Evolutionary conservation across 2,888 invertebrate species (phyloP).

Genomic region (Lasioglossum marginatum): DNA sequence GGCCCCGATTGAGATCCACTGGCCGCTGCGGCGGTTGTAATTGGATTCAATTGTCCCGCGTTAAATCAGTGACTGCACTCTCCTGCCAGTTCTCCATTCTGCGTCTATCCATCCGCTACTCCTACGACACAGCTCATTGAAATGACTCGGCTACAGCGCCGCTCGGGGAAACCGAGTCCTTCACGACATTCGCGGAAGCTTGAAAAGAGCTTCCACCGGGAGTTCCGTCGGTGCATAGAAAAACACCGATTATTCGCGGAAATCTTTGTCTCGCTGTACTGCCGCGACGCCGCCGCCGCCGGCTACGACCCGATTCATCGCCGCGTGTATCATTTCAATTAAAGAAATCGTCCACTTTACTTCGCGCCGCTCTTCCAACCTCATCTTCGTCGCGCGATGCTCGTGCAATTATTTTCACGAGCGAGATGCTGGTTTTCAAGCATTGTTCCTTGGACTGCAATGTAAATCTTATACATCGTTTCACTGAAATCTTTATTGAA

Average conservation of each 20-base stretch:
- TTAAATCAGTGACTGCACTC: conserved; percentile 84
- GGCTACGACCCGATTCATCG: conserved; percentile 23
- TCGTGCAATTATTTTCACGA: background rate
- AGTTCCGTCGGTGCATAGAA: conserved; percentile 42
- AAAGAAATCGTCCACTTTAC: conserved; percentile 29
- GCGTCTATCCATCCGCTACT: conserved; percentile 79
- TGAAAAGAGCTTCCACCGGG: conserved; percentile 62
- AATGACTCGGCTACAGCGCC: conserved; percentile 72
- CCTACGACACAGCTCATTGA: conserved; percentile 79
- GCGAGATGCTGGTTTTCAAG: background rate
- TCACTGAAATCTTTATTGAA: background rate
- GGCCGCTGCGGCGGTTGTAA: conserved; percentile 81
- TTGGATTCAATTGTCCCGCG: conserved; percentile 85
- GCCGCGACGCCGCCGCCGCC: background rate
- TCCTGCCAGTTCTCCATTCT: conserved; percentile 75
- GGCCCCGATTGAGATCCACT: conserved; percentile 77
- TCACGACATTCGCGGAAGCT: conserved; percentile 58
- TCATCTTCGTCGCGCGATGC: background rate
- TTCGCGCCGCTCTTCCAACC: background rate
- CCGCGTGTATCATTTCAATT: conserved; percentile 36
- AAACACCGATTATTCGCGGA: conserved; percentile 61
- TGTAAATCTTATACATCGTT: background rate
- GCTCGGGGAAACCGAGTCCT: conserved; percentile 72
- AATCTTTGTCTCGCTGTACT: conserved; percentile 46
- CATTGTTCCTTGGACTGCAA: background rate